phyloP scores from a whole-genome alignment of 2,888 invertebrate genomes.

The Alitta virens region DNA sequence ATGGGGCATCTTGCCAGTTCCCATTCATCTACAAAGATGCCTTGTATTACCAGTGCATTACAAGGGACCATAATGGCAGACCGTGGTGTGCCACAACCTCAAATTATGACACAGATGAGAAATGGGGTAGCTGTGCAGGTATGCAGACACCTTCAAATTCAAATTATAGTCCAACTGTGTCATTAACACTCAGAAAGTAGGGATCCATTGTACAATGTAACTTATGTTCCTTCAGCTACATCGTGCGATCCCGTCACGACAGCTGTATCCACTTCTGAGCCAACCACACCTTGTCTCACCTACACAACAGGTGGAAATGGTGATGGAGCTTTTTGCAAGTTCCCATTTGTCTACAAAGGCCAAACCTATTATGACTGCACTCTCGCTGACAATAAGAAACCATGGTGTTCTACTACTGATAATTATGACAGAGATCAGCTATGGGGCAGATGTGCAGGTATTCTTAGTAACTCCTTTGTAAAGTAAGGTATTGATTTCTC shows the following conservation, averaged over 20 bases:
- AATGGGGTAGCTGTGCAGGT: constrained; percentile 7
- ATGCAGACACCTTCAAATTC: too few relatives aligned
- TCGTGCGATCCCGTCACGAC: not conserved
- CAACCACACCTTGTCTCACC: not conserved
- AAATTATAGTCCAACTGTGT: too few relatives aligned
- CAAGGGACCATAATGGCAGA: not conserved
- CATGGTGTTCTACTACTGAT: constrained; percentile 14
- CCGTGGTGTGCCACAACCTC: constrained; percentile 2
- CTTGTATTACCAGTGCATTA: constrained; percentile 9
- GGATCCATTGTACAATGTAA: too few relatives aligned
- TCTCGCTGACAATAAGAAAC: not conserved
- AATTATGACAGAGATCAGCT: constrained; percentile 14
- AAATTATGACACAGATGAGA: not conserved
- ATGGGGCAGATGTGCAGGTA: constrained; percentile 4
- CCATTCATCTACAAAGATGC: constrained; percentile 7
- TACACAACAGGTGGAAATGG: constrained; percentile 9
- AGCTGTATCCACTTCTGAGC: not conserved
- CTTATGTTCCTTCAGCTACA: not conserved
- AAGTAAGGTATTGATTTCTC: too few relatives aligned
- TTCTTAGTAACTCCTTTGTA: too few relatives aligned
- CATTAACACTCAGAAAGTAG: too few relatives aligned
- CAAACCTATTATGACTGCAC: not conserved
- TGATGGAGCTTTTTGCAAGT: constrained; percentile 4
- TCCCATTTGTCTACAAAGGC: constrained; percentile 14
- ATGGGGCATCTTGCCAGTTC: not conserved